Evolutionary conservation across 2,797 vertebrate species (phyloP), one percentile per base, ranked within the genome.

Genomic region (Cyclura pinguis): DNA sequence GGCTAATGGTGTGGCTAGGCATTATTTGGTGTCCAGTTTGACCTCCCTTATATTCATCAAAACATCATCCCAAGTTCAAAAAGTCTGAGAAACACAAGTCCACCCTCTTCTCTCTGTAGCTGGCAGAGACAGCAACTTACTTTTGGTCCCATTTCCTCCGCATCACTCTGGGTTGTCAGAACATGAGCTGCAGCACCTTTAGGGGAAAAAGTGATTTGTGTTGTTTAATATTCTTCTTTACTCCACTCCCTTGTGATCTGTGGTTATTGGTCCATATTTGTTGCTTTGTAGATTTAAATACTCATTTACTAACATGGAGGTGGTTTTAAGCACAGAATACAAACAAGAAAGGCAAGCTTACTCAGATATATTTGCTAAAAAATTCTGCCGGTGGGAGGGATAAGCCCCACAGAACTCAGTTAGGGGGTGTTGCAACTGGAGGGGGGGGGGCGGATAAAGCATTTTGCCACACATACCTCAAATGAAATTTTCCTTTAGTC

Each of bases 161-260:
- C 42, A 42, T 67, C 74, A 24, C 42, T 22, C 52, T 84, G 47
- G 14, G 22, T 2, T 35, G 29, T 59, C 35, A 78, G 81, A 84
- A 47, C 6, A 27, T 80, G 62, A 84, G 50, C 73, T 78, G 73
- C 80, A 59, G 81, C 77, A 0, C 73, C 90, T 91, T 84, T 18
- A 84, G 62, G 29, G 7, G 42, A 38, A 50, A 84, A 77, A 18
- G 29, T 10, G 0, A 13, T 50, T 78, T 42, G 32, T 80, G 69
- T 85, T 27, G 4, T 80, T 81, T 81, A 22, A 8, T 42, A 72
- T 42, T 6, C 9, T 67, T 50, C 2, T 10, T 67, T 12, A 7
- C 13, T 2, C 4, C 6, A 2, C 8, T 24, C 5, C 38, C 72
- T 35, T 55, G 22, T 85, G 16, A 76, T 67, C 59, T 67, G 3